Conservation (phyloP, 2,888 invertebrate species). For the Oligia latruncula region DNA sequence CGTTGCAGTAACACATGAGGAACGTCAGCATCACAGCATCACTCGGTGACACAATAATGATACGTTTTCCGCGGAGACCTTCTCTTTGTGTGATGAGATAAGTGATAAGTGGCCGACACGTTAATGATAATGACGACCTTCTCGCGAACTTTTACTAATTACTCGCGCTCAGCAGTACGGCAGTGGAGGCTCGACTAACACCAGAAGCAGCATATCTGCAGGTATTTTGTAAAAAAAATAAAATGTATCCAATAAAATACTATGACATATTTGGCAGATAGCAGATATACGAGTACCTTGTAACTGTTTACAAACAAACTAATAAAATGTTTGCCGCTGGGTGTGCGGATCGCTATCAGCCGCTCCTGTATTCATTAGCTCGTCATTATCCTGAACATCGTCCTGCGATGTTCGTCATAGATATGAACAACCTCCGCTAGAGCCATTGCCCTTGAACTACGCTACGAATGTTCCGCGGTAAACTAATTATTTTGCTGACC, state of each 20-base stretch:
- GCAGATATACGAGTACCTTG: constrained; percentile 3
- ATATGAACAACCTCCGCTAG: constrained; percentile 50
- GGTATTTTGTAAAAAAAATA: constrained; percentile 6
- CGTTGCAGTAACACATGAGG: background rate
- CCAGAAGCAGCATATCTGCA: background rate
- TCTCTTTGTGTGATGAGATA: constrained; percentile 24
- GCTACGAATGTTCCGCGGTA: constrained; percentile 44
- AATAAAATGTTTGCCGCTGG: constrained; percentile 10
- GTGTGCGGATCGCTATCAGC: constrained; percentile 24
- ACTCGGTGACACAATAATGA: background rate
- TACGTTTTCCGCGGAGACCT: constrained; percentile 2
- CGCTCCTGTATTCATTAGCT: constrained; percentile 56
- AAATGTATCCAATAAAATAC: constrained; percentile 3
- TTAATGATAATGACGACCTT: background rate
- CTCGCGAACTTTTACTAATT: background rate
- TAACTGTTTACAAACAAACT: constrained; percentile 7
- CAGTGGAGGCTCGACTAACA: background rate
- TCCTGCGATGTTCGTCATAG: constrained; percentile 49
- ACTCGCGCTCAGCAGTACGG: background rate
- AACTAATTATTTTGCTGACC: constrained; percentile 52
- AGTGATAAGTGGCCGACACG: constrained; percentile 33
- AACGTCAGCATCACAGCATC: background rate
- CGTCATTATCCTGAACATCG: constrained; percentile 39
- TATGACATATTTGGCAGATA: constrained; percentile 25
- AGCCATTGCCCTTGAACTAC: constrained; percentile 63